Base-by-base conservation (phyloP, 2,113 vertebrate species). In the Gracilinanus agilis region DNA sequence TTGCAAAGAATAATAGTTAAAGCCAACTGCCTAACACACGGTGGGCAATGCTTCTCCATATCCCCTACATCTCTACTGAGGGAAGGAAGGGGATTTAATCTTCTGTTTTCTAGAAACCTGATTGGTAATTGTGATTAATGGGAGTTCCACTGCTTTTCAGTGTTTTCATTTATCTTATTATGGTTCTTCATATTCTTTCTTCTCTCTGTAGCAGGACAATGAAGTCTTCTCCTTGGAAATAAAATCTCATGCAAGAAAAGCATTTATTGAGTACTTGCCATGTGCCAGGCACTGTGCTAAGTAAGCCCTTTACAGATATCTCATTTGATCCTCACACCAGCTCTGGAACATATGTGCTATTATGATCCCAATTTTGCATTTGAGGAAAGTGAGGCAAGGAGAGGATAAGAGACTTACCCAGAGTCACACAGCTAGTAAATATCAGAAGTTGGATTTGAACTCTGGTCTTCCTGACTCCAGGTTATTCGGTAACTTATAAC, bases 31-130 rank as follows among this genome's bases (percentile, higher is more conserved):
- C 13, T 19, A 2, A 6, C 8, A 9, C 27, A 24, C 5, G 2
- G 3, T n/a, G 34, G 34, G 13, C n/a, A 21, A 21, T 1, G 3
- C 67, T 75, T 5, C 19, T 9, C n/a, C 2, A 9, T 0, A 23
- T 13, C 27, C 61, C 61, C 61, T 67, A 13, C 13, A 4, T n/a
- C 61, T 75, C 67, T 83, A 8, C 13, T 40, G 34, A 83, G 19
- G 19, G 61, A n/a, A 75, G 13, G 29, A 75, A n/a, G 34, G 25
- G 4, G 34, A 29, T 75, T 75, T n/a, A 75, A 19, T 34, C 29
- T 34, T 75, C 34, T 21, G 34, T 19, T 40, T 83, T 83, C 67
- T 83, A n/a, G 67, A 16, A 40, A 40, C 34, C n/a, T 40, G 19
- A 40, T 83, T 40, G 67, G n/a, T 40, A 40, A 0, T 83, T 40